phyloP scores from a whole-genome alignment of 2,888 invertebrate genomes.

The Lepidocyrtinus sp. region DNA sequence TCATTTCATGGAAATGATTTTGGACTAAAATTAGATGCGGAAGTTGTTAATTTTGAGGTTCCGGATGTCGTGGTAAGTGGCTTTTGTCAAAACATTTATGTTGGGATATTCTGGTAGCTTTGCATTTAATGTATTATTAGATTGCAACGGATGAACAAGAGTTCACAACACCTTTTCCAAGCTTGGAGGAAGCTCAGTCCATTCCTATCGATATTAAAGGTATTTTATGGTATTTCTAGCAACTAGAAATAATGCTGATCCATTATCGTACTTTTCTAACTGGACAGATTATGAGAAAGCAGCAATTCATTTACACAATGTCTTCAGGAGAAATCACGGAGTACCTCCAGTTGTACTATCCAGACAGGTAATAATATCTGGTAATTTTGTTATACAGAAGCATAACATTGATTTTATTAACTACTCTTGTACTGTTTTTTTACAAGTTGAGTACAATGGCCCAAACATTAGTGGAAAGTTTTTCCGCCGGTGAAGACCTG shows the following conservation, averaged over 20 bases:
- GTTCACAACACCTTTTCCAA: conserved; percentile 51
- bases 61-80: conserved; percentile 51
- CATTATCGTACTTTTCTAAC: too few relatives aligned
- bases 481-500: conserved; percentile 26
- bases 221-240: too few relatives aligned
- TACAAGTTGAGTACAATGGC: conserved; percentile 41
- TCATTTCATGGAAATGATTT: background rate
- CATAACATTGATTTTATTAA: conserved; percentile 9
- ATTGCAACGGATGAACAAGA: conserved; percentile 28
- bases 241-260: too few relatives aligned
- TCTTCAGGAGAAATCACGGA: conserved; percentile 52
- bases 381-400: background rate
- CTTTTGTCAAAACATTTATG: background rate
- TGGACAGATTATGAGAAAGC: conserved; percentile 52
- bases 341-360: conserved; percentile 38
- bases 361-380: conserved; percentile 25
- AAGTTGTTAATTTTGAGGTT: conserved; percentile 41
- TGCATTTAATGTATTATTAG: conserved; percentile 17
- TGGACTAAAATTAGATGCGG: conserved; percentile 24
- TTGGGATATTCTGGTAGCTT: background rate
- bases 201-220: too few relatives aligned
- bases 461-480: conserved; percentile 39
- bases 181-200: too few relatives aligned
- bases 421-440: conserved; percentile 1
- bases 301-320: conserved; percentile 49